Percentiles rank a stretch among this genome's conserved stretches.
Evolutionary conservation across 2,797 vertebrate genomes (phyloP).

Genomic region (Halcyon smyrnensis): DNA sequence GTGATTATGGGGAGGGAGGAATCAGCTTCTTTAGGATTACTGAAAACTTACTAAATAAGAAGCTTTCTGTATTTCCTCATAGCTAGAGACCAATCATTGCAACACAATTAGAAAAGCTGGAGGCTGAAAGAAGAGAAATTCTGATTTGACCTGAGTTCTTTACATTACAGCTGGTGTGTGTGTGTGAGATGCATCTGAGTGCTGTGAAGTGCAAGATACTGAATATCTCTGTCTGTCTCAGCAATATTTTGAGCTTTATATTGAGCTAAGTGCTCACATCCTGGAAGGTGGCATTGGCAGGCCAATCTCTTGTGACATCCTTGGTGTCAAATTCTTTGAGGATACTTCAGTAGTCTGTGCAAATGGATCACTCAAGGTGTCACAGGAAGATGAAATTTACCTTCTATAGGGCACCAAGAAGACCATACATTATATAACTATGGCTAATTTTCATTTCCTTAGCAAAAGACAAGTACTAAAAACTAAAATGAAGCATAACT

Average conservation of each 20-base stretch:
- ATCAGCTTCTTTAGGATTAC: background rate
- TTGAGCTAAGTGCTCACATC: background rate
- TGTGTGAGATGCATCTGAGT: background rate
- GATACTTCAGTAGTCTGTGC: background rate
- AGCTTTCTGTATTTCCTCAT: constrained; percentile 17
- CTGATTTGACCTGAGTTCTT: background rate
- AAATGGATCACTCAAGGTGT: background rate
- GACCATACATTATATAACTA: background rate
- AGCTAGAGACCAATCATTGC: background rate
- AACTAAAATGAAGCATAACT: background rate
- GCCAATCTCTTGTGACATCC: background rate
- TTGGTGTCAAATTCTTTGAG: background rate
- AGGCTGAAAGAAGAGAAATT: constrained; percentile 4
- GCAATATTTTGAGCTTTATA: background rate
- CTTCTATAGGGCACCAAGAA: background rate
- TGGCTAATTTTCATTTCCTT: background rate
- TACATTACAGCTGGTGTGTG: background rate
- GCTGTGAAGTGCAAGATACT: background rate
- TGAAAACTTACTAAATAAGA: constrained; percentile 19
- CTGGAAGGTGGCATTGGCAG: background rate
- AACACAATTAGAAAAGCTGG: background rate
- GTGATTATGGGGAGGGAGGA: background rate
- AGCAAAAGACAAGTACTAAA: background rate
- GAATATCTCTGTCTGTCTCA: background rate
- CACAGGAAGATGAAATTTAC: background rate